These are phyloP conservation scores for Epinotia nisella DNA, from an alignment of 2,888 invertebrate species.

Conservation along the genomic window DNA sequence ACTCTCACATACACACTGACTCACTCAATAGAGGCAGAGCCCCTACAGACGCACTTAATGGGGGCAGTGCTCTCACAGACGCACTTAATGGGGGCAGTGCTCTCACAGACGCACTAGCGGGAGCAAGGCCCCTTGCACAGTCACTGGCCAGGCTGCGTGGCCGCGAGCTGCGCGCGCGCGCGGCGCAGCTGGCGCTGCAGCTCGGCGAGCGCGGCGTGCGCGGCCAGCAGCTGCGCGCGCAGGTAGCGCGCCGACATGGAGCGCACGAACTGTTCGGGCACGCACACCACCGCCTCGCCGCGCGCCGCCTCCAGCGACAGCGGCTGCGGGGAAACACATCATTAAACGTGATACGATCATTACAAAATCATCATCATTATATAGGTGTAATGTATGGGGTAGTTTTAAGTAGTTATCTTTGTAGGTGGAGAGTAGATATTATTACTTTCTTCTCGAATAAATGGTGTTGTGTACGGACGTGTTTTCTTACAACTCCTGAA, in stretches of 20 bases:
- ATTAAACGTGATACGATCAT: neutral
- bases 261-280: conserved; percentile 53
- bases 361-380: too few species aligned
- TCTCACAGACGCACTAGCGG: neutral
- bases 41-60: too few species aligned
- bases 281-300: conserved; percentile 47
- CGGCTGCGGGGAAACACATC: conserved; percentile 12
- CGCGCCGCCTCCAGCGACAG: conserved; percentile 40
- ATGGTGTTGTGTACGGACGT: too few species aligned
- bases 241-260: conserved; percentile 50
- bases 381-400: too few species aligned
- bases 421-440: too few species aligned
- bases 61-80: too few species aligned
- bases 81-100: too few species aligned
- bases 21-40: too few species aligned
- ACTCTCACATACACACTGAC: too few species aligned
- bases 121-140: neutral
- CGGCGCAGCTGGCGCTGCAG: conserved; percentile 51
- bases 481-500: too few species aligned
- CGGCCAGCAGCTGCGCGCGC: conserved; percentile 59
- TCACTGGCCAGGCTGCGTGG: conserved; percentile 33
- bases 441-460: too few species aligned
- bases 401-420: too few species aligned
- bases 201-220: conserved; percentile 55
- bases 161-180: neutral